Evolutionary conservation across 1,140 invertebrate species (phyloP), one percentile per base, ranked within the genome.

Genomic region (Orussus abietinus): DNA sequence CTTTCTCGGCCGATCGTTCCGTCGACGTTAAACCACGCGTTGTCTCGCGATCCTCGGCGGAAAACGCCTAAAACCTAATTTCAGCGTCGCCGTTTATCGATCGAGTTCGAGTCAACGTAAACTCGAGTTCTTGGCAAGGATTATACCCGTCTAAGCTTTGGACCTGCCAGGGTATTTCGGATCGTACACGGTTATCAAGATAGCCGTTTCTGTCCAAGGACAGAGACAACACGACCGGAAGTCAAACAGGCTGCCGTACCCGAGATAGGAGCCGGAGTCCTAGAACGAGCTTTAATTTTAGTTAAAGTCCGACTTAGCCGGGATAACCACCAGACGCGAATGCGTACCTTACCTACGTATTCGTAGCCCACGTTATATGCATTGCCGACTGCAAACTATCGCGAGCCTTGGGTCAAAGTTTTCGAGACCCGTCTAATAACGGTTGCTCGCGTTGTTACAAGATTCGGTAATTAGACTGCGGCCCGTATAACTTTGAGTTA

Each of bases 381-480:
- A 17, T 9, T 32, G 9, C 7, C 5, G 12, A 12, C 10, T 32
- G 11, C 25, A 9, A 11, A 9, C 31, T 3, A n/a, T n/a, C 34
- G 7, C 34, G 13, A 7, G n/a, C 12, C 14, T 9, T 36, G 21
- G 34, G 28, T 45, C 43, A 38, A 45, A 45, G 37, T 45, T 45
- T 34, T 45, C 21, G n/a, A n/a, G n/a, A n/a, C n/a, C n/a, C n/a
- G n/a, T n/a, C n/a, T n/a, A n/a, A n/a, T n/a, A n/a, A n/a, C n/a
- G n/a, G n/a, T n/a, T n/a, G n/a, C n/a, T n/a, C n/a, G n/a, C n/a
- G n/a, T 65, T 45, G 35, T 47, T 51, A 59, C 62, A 61, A 69
- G 65, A 65, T 69, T 57, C 48, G 54, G 53, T 70, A 70, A 72
- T 72, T 72, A 72, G 57, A 71, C 53, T 58, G 57, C 51, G 59